Base-by-base conservation (phyloP, 2,113 vertebrate genomes). In the Phylloscopus whistleri region DNA sequence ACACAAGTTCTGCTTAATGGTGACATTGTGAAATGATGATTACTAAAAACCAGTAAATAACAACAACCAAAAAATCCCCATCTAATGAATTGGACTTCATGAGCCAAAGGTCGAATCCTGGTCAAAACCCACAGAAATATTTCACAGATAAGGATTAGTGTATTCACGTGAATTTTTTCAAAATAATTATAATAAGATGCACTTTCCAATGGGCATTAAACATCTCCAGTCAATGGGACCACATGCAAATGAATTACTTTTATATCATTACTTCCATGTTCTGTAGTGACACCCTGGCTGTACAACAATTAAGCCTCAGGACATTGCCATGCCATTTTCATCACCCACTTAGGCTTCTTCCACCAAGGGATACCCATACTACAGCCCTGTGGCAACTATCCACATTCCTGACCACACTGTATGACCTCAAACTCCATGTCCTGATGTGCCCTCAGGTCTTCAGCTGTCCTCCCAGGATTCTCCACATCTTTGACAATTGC, bases 251-350 rank as follows among this genome's bases (percentile, higher is more conserved):
- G 0, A 68, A 95, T 43, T 81, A 74, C 7, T 64, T 90, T 94
- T 37, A 30, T 63, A 33, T 19, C 58, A 69, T 68, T 79, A 52
- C 18, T 35, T 64, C 64, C 12, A 33, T 62, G 51, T 53, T 85
- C 66, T 8, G 2, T 20, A 70, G 63, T 37, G 21, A 67, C 23
- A 53, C 13, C 5, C 35, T 63, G 39, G 24, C 13, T 84, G 24
- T 39, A 41, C 22, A 53, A 73, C 55, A 82, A 43, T 39, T 52
- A 55, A 41, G 31, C 20, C 55, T 84, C 76, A 43, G 55, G 86
- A 78, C 13, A 33, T 16, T 0, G 0, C 0, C 0, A 58, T 46
- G 43, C 7, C 10, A 7, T 93, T 78, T 73, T 44, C 26, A 58
- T 24, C 37, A 53, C 11, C 30, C 11, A 1, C 23, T 75, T 16